Conservation (phyloP, 2,888 invertebrate species). For the Phasia obesa region DNA sequence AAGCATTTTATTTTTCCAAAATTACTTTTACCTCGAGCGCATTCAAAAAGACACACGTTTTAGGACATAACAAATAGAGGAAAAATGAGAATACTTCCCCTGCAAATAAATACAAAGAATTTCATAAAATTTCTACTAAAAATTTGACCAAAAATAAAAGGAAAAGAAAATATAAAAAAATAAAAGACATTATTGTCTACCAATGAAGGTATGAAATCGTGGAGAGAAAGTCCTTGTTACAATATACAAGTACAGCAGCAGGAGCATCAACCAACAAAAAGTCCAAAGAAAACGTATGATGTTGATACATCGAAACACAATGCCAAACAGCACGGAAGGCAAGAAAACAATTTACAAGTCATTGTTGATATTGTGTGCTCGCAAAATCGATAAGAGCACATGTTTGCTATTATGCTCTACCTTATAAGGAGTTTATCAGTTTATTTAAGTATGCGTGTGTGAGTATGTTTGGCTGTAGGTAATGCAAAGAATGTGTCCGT, state of each 20-base stretch:
- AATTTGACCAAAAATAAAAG: slow-evolving; percentile 44
- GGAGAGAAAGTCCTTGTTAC: slow-evolving; percentile 36
- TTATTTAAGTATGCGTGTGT: slow-evolving; percentile 1
- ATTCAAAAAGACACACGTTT: slow-evolving; percentile 40
- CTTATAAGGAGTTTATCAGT: neutral
- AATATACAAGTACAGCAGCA: neutral
- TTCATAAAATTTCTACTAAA: slow-evolving; percentile 13
- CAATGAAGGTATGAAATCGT: neutral
- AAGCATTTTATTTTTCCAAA: slow-evolving; percentile 17
- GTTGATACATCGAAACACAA: slow-evolving; percentile 42
- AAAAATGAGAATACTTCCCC: slow-evolving; percentile 30
- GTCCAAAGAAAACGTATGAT: slow-evolving; percentile 22
- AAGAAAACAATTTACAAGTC: slow-evolving; percentile 18
- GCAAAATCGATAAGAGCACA: slow-evolving; percentile 64
- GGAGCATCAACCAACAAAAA: slow-evolving; percentile 18
- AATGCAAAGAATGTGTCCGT: too few species aligned
- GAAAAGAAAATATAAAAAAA: slow-evolving; percentile 30
- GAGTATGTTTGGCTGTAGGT: neutral
- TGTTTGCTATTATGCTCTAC: slow-evolving; percentile 32
- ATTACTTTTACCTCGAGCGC: slow-evolving; percentile 30
- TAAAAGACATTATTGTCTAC: slow-evolving; percentile 4
- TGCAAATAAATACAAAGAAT: slow-evolving; percentile 36
- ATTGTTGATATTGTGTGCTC: slow-evolving; percentile 53
- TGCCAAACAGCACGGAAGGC: slow-evolving; percentile 24
- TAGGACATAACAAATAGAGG: neutral